phyloP scores from a whole-genome alignment of 2,797 vertebrate species.

The Carduelis carduelis region DNA sequence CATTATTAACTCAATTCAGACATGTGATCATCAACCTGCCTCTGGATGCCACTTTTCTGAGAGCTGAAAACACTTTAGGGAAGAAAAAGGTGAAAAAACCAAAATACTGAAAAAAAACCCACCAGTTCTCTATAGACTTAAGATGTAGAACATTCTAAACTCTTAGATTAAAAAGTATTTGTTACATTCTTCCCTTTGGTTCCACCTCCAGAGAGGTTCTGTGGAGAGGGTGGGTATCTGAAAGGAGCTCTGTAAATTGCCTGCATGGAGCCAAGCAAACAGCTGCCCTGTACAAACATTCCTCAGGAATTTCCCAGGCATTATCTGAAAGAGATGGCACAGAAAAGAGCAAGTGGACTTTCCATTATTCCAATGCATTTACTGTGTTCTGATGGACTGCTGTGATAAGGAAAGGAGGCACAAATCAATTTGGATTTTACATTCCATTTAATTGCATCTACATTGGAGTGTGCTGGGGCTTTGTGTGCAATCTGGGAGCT shows the following conservation, averaged over 20 bases:
- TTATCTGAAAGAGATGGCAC: neutral
- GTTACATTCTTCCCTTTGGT: neutral
- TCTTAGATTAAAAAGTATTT: neutral
- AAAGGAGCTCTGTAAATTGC: neutral
- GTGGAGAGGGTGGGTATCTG: neutral
- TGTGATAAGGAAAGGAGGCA: constrained; percentile 23
- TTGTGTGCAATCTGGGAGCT: neutral
- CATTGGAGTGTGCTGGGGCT: neutral
- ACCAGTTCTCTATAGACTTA: neutral
- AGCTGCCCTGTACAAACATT: neutral
- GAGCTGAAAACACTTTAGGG: neutral
- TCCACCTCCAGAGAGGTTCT: neutral
- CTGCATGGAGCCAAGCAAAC: neutral
- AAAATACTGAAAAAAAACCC: fast-evolving
- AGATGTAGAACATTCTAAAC: neutral
- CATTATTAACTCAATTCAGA: neutral
- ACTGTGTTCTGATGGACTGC: neutral
- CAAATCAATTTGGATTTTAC: constrained; percentile 46
- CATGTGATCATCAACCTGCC: neutral
- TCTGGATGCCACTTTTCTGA: constrained; percentile 12
- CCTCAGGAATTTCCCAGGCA: constrained; percentile 17
- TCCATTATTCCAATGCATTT: constrained; percentile 26
- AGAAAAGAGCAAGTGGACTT: constrained; percentile 34
- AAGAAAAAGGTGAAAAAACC: neutral
- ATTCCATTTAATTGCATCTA: constrained; percentile 27